These are phyloP conservation scores for Aphelenchoides fujianensis DNA, from an alignment of 1,140 invertebrate species.

Conservation along the genomic window DNA sequence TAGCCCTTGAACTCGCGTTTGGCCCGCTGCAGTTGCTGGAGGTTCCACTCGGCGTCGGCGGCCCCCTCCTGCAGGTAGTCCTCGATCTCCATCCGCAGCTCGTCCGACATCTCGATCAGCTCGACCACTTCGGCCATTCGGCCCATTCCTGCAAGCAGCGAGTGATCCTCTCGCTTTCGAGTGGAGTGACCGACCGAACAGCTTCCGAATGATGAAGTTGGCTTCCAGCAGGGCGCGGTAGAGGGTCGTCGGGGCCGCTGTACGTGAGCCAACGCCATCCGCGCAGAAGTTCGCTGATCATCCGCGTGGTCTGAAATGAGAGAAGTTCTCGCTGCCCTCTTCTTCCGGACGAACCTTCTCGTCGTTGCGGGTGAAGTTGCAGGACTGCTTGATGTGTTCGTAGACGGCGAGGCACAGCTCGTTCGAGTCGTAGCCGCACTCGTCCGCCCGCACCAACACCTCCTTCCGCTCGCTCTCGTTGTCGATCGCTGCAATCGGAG, in stretches of 20 bases:
- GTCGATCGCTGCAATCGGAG: background rate
- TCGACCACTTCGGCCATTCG: constrained; percentile 41
- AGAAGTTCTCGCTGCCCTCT: background rate
- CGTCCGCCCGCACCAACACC: constrained; percentile 5
- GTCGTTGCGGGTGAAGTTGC: constrained; percentile 12
- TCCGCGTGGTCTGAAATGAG: constrained; percentile 9
- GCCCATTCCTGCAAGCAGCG: background rate
- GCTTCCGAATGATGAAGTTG: constrained; percentile 41
- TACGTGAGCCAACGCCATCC: constrained; percentile 46
- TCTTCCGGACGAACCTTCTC: constrained; percentile 9
- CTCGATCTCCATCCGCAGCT: constrained; percentile 20
- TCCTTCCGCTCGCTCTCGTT: constrained; percentile 9
- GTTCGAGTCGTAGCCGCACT: background rate
- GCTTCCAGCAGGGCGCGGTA: constrained; percentile 41
- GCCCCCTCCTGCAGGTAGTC: constrained; percentile 24
- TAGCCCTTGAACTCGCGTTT: constrained; percentile 40
- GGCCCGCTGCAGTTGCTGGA: constrained; percentile 19
- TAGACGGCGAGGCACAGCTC: constrained; percentile 8
- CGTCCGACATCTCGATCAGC: constrained; percentile 32
- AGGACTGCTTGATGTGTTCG: background rate
- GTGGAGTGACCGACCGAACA: constrained; percentile 24
- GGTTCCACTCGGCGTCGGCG: constrained; percentile 8
- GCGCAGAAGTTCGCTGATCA: constrained; percentile 33
- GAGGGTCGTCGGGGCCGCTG: constrained; percentile 33
- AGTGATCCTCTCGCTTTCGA: background rate